These are phyloP conservation scores for Drosophila burlai DNA, from an alignment of 1,140 invertebrate species.

Conservation along the genomic window DNA sequence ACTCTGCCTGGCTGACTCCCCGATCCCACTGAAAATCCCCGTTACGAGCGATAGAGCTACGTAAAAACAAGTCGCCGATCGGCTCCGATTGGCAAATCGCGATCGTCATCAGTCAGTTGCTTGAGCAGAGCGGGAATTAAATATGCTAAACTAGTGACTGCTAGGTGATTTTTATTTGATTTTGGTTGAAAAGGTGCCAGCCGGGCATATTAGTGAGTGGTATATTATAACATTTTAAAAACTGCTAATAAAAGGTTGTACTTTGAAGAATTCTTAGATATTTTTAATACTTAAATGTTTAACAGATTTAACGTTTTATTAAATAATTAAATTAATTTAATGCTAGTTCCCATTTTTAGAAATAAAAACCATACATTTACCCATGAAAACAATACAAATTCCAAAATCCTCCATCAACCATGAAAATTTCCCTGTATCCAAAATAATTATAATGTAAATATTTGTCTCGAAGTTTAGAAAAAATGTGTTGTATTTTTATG, in stretches of 20 bases:
- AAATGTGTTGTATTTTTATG: conserved; percentile 13
- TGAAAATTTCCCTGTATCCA: neutral
- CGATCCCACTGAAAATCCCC: conserved; percentile 35
- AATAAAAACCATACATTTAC: conserved; percentile 4
- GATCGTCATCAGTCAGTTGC: conserved; percentile 35
- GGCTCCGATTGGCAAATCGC: conserved; percentile 40
- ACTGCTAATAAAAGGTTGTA: neutral
- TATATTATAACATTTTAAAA: neutral
- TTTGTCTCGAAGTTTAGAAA: neutral
- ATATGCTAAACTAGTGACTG: conserved; percentile 39
- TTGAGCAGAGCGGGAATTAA: conserved; percentile 18
- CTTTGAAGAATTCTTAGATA: too few species aligned
- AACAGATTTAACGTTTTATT: too few species aligned
- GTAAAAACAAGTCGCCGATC: conserved; percentile 44
- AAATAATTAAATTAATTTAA: too few species aligned
- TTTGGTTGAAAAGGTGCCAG: conserved; percentile 4
- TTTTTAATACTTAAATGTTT: too few species aligned
- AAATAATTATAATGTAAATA: conserved; percentile 26
- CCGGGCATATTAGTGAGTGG: neutral
- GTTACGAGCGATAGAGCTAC: conserved; percentile 7
- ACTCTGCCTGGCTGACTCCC: conserved; percentile 9
- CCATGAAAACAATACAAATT: conserved; percentile 1
- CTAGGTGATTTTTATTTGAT: conserved; percentile 40
- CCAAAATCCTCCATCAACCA: neutral
- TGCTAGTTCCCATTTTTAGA: neutral